These are phyloP conservation scores for Erynnis tages DNA, from an alignment of 2,888 invertebrate genomes.

Conservation along the genomic window DNA sequence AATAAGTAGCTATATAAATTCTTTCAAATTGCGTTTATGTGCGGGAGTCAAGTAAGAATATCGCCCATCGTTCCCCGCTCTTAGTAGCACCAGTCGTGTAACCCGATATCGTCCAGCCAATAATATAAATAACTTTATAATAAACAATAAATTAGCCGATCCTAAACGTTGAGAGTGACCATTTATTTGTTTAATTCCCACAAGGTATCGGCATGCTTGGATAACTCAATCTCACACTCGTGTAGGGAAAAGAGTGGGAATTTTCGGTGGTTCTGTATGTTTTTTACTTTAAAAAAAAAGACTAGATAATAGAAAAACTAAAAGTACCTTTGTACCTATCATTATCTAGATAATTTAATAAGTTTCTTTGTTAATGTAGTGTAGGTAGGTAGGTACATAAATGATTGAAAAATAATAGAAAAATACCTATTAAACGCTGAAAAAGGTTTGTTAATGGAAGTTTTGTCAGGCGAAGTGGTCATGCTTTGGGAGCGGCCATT, in stretches of 20 bases:
- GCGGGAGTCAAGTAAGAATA: background rate
- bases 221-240: constrained; percentile 48
- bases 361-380: too few species aligned
- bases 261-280: background rate
- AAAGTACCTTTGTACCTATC: too few species aligned
- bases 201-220: constrained; percentile 31
- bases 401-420: too few species aligned
- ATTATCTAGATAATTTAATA: too few species aligned
- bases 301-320: too few species aligned
- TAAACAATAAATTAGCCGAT: constrained; percentile 45
- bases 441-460: too few species aligned
- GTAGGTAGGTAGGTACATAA: too few species aligned
- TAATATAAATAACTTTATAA: constrained; percentile 49
- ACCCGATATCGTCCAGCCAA: constrained; percentile 39
- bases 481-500: too few species aligned
- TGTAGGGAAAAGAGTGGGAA: constrained; percentile 21
- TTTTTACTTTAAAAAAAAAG: background rate
- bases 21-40: too few species aligned
- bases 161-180: constrained; percentile 29
- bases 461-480: too few species aligned
- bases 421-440: too few species aligned
- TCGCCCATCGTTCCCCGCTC: background rate
- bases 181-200: constrained; percentile 35
- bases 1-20: too few species aligned
- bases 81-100: constrained; percentile 25